phyloP scores from a whole-genome alignment of 2,888 invertebrate genomes.

The Aelia acuminata region DNA sequence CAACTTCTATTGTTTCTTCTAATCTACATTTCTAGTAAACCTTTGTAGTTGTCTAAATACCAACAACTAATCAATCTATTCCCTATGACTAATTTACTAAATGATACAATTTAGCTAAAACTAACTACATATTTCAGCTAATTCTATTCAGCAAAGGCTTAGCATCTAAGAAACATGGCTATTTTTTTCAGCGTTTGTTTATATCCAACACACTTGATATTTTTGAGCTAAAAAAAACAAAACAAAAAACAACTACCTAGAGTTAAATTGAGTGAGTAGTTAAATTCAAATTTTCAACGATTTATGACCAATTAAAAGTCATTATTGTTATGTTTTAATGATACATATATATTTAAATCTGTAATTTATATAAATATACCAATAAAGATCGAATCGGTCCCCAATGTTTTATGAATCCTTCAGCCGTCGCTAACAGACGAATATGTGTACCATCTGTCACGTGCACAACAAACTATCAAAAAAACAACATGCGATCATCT shows the following conservation, averaged over 20 bases:
- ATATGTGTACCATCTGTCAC: not conserved
- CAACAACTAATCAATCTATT: slow-evolving; percentile 6
- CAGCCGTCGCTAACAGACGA: not conserved
- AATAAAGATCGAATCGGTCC: not conserved
- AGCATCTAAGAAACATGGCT: not conserved
- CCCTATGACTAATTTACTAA: slow-evolving; percentile 18
- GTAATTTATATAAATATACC: not conserved
- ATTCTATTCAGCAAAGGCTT: not conserved
- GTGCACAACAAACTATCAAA: slow-evolving; percentile 13
- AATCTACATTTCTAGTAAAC: not conserved
- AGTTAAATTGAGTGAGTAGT: not conserved
- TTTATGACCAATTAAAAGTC: not conserved
- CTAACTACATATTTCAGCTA: slow-evolving; percentile 9
- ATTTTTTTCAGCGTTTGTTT: not conserved
- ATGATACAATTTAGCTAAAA: slow-evolving; percentile 3
- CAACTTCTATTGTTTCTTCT: slow-evolving; percentile 11
- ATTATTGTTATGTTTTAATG: not conserved
- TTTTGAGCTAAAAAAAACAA: not conserved
- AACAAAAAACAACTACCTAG: not conserved
- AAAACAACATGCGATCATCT: slow-evolving; percentile 30
- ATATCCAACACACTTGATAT: not conserved
- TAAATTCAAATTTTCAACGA: not conserved
- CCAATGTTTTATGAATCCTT: not conserved
- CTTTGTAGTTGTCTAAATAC: not conserved
- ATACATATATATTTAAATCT: not conserved